These are phyloP conservation scores for Hirtodrosophila histrioides DNA, from an alignment of 2,888 invertebrate species.

Conservation along the genomic window DNA sequence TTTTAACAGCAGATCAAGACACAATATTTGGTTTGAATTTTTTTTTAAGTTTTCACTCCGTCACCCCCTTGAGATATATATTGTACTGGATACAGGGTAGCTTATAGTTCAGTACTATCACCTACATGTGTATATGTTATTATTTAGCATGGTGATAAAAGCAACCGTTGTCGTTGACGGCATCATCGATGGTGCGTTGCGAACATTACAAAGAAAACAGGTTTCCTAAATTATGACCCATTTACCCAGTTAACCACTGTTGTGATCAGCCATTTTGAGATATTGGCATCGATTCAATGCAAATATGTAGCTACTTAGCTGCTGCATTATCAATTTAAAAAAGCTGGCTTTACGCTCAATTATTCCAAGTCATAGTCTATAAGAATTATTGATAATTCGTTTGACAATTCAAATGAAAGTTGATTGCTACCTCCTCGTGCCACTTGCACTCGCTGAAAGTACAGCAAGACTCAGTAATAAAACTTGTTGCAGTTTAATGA, in stretches of 20 bases:
- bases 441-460: constrained; percentile 54
- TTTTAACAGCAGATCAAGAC: too few relatives aligned
- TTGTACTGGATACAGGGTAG: not conserved
- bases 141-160: constrained; percentile 40
- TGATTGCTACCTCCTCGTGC: constrained; percentile 64
- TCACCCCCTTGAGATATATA: too few relatives aligned
- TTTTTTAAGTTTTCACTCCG: too few relatives aligned
- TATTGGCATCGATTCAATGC: constrained; percentile 35
- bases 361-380: constrained; percentile 43
- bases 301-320: constrained; percentile 29
- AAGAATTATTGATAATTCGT: constrained; percentile 58
- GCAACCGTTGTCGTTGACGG: constrained; percentile 24
- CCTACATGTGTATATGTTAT: not conserved
- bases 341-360: constrained; percentile 20
- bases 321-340: constrained; percentile 14
- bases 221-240: constrained; percentile 84
- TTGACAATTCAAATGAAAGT: constrained; percentile 83
- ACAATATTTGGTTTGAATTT: too few relatives aligned
- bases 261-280: constrained; percentile 31
- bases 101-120: not conserved
- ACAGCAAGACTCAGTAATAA: constrained; percentile 22
- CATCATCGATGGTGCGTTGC: constrained; percentile 42
- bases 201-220: constrained; percentile 66
- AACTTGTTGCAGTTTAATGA: constrained; percentile 50
- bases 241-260: constrained; percentile 78